Evolutionary conservation across 2,113 vertebrate genomes (phyloP).

Genomic region (Burhinus bistriatus): DNA sequence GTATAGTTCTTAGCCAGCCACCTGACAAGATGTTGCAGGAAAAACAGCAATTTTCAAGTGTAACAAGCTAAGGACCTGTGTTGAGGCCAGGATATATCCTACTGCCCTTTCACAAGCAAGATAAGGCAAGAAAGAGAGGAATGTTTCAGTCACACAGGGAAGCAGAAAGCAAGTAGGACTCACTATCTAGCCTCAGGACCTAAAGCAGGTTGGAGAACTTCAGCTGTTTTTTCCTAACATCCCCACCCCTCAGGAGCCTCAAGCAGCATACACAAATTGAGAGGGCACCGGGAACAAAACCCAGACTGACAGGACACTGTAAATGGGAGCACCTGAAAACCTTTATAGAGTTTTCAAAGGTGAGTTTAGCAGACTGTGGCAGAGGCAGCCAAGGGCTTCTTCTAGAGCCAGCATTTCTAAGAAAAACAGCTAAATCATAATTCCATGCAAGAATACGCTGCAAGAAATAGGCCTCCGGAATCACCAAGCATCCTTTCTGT

Average conservation of each 20-base stretch:
- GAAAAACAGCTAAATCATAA: background rate
- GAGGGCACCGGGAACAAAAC: background rate
- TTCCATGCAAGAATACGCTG: background rate
- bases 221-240: background rate
- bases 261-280: background rate
- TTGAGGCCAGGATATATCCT: background rate
- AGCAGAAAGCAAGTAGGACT: background rate
- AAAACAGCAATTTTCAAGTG: background rate
- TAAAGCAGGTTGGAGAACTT: background rate
- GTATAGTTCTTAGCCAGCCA: background rate
- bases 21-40: background rate
- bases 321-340: background rate
- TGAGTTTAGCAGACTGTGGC: background rate
- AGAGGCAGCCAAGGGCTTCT: background rate
- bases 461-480: background rate
- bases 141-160: background rate
- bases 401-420: background rate
- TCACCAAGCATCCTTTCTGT: background rate
- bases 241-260: background rate
- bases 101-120: background rate
- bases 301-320: background rate
- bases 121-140: background rate
- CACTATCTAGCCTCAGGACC: background rate
- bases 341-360: background rate
- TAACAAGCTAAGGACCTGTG: background rate